Base-by-base conservation (phyloP, 2,113 vertebrate species). In the Tupaia chinensis region DNA sequence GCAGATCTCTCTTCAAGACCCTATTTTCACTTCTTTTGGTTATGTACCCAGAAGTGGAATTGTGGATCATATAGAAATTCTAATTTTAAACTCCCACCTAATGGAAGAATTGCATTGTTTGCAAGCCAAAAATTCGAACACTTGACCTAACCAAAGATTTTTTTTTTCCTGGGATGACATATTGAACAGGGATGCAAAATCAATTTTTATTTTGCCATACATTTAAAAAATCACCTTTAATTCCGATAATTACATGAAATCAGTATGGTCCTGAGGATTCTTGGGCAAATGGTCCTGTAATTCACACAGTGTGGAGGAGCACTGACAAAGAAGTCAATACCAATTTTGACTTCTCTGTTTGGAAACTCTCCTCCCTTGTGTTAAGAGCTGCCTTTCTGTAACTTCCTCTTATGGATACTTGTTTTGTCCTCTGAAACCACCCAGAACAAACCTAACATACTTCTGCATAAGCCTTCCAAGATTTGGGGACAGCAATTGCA, bases 21-120 rank as follows among this genome's bases (percentile, higher is more conserved):
- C 68, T 88, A 73, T 72, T 96, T 84, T 97, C 89, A 88, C 53
- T 93, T 97, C 78, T 94, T 96, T 86, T 20, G 85, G 22, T 19
- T 34, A 6, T 56, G 66, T 93, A 70, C 22, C 29, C 9, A 65
- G 65, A 94, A 93, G 58, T 86, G 32, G 82, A 95, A 94, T 90
- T 77, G 78, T 88, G 34, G 58, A 81, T 95, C 63, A 82, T 73
- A 73, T 34, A 72, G 63, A 85, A 76, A 94, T 95, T 95, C 34
- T 93, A 80, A 60, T 92, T 93, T 93, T 63, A 29, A 94, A 91
- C 44, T 93, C 15, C 34, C 19, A 84, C 34, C 17, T 79, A 91
- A 74, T 65, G 25, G 20, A 91, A 61, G 23, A 80, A 27, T 81
- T 27, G 76, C 16, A 76, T 61, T 84, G 32, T 78, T 56, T 92